Base-by-base conservation (phyloP, 2,113 vertebrate species). In the Dipodomys ordii region DNA sequence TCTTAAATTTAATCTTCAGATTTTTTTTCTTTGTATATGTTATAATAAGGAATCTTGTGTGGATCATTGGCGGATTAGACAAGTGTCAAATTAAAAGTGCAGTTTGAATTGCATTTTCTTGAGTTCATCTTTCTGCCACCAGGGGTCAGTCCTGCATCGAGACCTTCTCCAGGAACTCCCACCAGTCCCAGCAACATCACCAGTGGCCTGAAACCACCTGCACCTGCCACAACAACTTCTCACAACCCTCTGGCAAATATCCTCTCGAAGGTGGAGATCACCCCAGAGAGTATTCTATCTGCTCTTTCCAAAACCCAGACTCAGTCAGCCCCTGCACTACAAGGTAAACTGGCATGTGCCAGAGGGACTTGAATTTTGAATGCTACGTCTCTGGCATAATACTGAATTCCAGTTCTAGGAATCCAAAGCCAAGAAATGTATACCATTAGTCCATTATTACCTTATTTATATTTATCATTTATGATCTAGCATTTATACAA, bases 201-300 rank as follows among this genome's bases (percentile, higher is more conserved):
- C 0, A 93, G 98, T 7, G 93, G 97, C 95, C 94, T 98, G 91
- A 99, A 99, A 98, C 95, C 98, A 12, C 97, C 99, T 3, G 97
- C 96, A 6, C 87, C 98, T 10, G 98, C 98, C 35, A 97, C 99
- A 0, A 96, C 98, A 8, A 27, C 96, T 85, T 91, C 97, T 96
- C 91, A 98, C 1, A 99, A 98, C 77, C 98, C 99, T 0, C 96
- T 99, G 96, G 99, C 99, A 68, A 99, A 98, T 94, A 99, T 99
- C 88, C 98, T 99, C 96, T 99, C 99, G 20, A 99, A 99, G 79
- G 99, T 99, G 30, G 99, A 99, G 97, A 99, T 99, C 96, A 99
- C 99, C 88, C 99, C 99, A 0, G 99, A 99, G 96, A 99, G 99
- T 90, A 99, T 99, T 83, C 97, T 99, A 18, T 99, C 98, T 0